Percentiles rank a stretch among this genome's conserved stretches.
phyloP scores from a whole-genome alignment of 2,888 invertebrate genomes.

The Deladenus siricidicola region DNA sequence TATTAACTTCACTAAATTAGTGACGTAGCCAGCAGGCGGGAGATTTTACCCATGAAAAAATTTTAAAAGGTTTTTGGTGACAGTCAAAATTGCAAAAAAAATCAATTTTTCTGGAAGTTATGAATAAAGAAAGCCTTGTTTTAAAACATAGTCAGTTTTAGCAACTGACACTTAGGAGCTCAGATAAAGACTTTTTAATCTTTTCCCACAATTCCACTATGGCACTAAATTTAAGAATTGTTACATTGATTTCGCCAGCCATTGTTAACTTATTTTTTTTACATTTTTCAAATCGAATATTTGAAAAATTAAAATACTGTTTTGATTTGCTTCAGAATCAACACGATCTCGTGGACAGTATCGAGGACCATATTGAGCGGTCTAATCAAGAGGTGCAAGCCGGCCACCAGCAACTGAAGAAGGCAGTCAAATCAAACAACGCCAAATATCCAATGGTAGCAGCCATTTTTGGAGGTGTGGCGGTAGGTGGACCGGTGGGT shows the following conservation, averaged over 20 bases:
- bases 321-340: conserved; percentile 24
- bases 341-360: conserved; percentile 47
- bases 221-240: too few relatives aligned
- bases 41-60: too few relatives aligned
- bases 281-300: conserved; percentile 2
- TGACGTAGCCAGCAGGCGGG: too few relatives aligned
- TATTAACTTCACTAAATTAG: too few relatives aligned
- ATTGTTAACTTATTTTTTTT: not conserved
- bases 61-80: too few relatives aligned
- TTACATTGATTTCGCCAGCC: not conserved
- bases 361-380: conserved; percentile 48
- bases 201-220: not conserved
- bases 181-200: not conserved
- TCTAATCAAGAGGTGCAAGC: conserved; percentile 37
- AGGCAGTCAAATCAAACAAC: conserved; percentile 41
- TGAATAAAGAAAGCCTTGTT: too few relatives aligned
- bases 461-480: conserved; percentile 43
- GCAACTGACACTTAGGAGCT: not conserved
- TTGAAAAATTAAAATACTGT: not conserved
- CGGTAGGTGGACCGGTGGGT: conserved; percentile 47
- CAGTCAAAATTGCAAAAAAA: too few relatives aligned
- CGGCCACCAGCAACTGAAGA: conserved; percentile 42
- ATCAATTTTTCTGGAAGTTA: too few relatives aligned
- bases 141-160: too few relatives aligned
- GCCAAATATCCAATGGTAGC: conserved; percentile 44